Evolutionary conservation across 2,113 vertebrate genomes (phyloP).

Genomic region (Protobothrops flavoviridis): DNA sequence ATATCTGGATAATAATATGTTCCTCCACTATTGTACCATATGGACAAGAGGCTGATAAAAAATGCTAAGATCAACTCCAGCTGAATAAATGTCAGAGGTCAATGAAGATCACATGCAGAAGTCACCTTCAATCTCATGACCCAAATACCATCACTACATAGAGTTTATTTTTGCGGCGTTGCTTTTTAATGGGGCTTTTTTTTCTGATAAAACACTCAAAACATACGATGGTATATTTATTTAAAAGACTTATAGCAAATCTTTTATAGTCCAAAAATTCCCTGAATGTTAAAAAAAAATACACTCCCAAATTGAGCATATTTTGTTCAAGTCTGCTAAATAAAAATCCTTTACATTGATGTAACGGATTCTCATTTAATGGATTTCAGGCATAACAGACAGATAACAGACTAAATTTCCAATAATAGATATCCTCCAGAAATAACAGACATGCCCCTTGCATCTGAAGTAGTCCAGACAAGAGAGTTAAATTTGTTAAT

Average conservation of each 20-base stretch:
- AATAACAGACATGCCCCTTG: too few species aligned
- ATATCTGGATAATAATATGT: background rate
- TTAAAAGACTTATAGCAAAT: background rate
- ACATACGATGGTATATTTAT: background rate
- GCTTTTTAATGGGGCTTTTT: background rate
- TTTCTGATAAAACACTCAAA: background rate
- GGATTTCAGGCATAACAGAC: too few species aligned
- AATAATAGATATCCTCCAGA: too few species aligned
- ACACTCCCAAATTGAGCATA: too few species aligned
- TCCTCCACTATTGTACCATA: background rate
- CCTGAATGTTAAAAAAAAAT: too few species aligned
- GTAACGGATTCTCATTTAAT: too few species aligned
- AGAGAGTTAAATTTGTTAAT: too few species aligned
- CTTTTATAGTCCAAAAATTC: too few species aligned
- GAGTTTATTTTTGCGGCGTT: background rate
- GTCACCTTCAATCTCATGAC: background rate
- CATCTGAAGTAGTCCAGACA: too few species aligned
- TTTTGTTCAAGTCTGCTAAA: too few species aligned
- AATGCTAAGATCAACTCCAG: background rate
- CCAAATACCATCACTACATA: background rate
- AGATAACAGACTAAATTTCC: too few species aligned
- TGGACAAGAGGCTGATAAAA: background rate
- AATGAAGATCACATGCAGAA: background rate
- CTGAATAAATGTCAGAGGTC: background rate
- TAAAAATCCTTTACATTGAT: too few species aligned